Evolutionary conservation across 2,888 invertebrate genomes (phyloP).

Genomic region (Galerucella nymphaeae): DNA sequence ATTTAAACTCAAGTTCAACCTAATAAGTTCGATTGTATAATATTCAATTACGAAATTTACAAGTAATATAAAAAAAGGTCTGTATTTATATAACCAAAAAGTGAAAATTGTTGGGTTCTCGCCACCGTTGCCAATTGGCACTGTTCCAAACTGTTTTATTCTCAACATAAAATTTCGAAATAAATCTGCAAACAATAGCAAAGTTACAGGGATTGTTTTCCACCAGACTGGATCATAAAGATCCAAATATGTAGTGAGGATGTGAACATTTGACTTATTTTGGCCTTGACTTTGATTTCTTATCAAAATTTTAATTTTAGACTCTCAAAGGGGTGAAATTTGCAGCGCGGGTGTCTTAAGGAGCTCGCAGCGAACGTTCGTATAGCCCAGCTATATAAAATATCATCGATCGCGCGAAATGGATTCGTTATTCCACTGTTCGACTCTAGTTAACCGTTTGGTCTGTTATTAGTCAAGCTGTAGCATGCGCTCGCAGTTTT

Average conservation of each 20-base stretch:
- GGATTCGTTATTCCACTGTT: no score
- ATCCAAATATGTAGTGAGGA: neutral
- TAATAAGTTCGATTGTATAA: neutral
- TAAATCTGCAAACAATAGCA: slow-evolving; percentile 25
- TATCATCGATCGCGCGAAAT: no score
- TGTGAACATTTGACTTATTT: neutral
- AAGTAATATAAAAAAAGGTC: neutral
- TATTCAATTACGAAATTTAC: neutral
- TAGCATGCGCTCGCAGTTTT: no score
- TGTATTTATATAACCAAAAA: slow-evolving; percentile 16
- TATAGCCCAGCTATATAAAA: no score
- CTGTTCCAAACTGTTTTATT: slow-evolving; percentile 24
- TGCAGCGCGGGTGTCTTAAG: no score
- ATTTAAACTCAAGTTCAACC: no score
- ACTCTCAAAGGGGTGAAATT: no score
- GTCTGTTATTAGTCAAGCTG: no score
- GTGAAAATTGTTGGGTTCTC: slow-evolving; percentile 17
- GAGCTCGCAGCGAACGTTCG: no score
- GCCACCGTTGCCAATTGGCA: slow-evolving; percentile 19
- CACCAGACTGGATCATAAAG: slow-evolving; percentile 2
- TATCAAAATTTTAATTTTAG: no score
- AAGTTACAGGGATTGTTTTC: slow-evolving; percentile 15
- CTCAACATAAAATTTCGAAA: slow-evolving; percentile 23
- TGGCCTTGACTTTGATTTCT: no score
- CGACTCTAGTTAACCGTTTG: no score